Conservation (phyloP, 2,888 invertebrate species). For the Sphecodes monilicornis region DNA sequence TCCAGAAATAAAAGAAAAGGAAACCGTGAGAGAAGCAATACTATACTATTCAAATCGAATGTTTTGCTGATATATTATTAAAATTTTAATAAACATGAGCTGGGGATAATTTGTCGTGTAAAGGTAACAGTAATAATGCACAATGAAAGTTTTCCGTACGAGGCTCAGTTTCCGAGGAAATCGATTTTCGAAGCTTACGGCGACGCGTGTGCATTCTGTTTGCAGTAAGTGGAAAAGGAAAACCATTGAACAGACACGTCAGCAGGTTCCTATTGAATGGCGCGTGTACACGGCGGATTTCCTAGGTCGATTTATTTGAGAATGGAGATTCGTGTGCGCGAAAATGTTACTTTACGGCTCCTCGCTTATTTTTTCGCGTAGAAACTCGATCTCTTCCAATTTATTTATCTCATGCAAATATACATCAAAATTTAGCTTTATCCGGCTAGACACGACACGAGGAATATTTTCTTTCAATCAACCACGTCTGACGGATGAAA, state of each 20-base stretch:
- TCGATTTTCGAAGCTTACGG: neutral
- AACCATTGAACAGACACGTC: neutral
- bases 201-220: neutral
- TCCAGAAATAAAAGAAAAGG: neutral
- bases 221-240: slow-evolving; percentile 6
- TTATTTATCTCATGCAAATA: neutral
- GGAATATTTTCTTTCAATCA: neutral
- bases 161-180: neutral
- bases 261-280: neutral
- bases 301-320: neutral
- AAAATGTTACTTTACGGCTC: neutral
- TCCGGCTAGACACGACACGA: neutral
- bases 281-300: neutral
- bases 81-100: neutral
- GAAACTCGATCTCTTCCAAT: neutral
- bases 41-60: neutral
- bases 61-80: neutral
- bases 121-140: neutral
- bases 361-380: neutral
- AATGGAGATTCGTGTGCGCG: neutral
- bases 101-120: neutral
- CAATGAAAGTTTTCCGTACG: neutral
- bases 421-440: neutral
- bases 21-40: neutral
- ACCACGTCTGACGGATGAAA: neutral